A percentile compares a stretch with the other conserved stretches of the same genome.
Conservation (phyloP, 2,113 vertebrate genomes). For the Myxocyprinus asiaticus region DNA sequence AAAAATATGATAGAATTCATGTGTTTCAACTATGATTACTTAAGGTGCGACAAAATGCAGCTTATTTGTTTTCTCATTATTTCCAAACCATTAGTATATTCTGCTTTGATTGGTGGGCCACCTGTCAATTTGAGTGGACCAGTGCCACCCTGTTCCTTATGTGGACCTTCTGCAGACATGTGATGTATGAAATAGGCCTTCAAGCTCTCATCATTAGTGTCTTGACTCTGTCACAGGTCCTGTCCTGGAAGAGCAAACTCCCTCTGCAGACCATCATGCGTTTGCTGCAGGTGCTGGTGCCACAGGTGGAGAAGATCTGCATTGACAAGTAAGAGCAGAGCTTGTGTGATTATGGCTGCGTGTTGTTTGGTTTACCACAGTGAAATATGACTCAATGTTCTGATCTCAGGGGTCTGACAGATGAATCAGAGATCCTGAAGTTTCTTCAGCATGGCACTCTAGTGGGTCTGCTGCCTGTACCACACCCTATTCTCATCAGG, state of each 20-base stretch:
- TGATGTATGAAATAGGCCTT: too few species aligned
- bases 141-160: too few species aligned
- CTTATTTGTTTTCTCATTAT: too few species aligned
- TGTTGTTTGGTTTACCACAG: neutral
- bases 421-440: constrained; percentile 95
- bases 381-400: neutral
- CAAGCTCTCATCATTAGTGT: too few species aligned
- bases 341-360: neutral
- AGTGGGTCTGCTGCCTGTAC: constrained; percentile 94
- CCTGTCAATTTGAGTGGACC: too few species aligned
- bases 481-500: constrained; percentile 97
- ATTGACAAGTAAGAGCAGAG: constrained; percentile 90
- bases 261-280: constrained; percentile 98
- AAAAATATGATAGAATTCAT: too few species aligned
- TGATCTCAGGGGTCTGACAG: constrained; percentile 86
- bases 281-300: constrained; percentile 93
- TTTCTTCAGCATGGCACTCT: constrained; percentile 96
- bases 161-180: too few species aligned
- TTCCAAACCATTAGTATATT: too few species aligned
- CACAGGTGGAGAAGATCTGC: constrained; percentile 99
- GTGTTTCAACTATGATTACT: too few species aligned
- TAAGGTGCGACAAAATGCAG: too few species aligned
- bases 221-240: constrained; percentile 70
- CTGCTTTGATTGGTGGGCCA: too few species aligned
- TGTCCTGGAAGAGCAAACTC: constrained; percentile 96